Evolutionary conservation across 2,888 invertebrate genomes (phyloP).

Genomic region (Chesias legatella): DNA sequence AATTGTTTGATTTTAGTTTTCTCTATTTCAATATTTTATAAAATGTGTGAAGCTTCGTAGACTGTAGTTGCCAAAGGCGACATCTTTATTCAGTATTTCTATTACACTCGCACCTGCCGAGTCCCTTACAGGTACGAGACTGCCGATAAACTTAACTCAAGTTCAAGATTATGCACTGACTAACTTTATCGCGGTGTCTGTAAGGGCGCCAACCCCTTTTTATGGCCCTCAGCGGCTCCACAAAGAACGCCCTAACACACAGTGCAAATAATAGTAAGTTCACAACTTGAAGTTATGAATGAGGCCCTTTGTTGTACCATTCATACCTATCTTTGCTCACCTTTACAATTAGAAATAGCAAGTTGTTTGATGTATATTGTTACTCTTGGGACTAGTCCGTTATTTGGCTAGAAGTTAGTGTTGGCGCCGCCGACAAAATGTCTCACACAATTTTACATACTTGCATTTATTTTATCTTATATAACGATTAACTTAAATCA

Average conservation of each 20-base stretch:
- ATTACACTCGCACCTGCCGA: not conserved
- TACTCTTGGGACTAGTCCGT: not conserved
- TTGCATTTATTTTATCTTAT: too few relatives aligned
- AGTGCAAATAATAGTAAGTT: too few relatives aligned
- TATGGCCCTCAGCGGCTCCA: slow-evolving; percentile 20
- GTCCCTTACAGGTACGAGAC: too few relatives aligned
- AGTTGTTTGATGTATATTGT: slow-evolving; percentile 1
- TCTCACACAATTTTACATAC: too few relatives aligned
- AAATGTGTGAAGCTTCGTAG: too few relatives aligned
- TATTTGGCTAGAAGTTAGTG: not conserved
- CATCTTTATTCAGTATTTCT: too few relatives aligned
- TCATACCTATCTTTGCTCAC: slow-evolving; percentile 27
- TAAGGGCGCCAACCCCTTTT: slow-evolving; percentile 37
- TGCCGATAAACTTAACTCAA: too few relatives aligned
- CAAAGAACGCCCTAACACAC: slow-evolving; percentile 32
- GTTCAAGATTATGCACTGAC: slow-evolving; percentile 2
- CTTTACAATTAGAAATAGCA: not conserved
- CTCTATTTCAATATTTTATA: too few relatives aligned
- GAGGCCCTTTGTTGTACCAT: slow-evolving; percentile 30
- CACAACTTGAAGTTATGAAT: slow-evolving; percentile 33
- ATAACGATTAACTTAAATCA: too few relatives aligned
- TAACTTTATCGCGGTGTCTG: slow-evolving; percentile 19
- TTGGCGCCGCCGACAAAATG: too few relatives aligned
- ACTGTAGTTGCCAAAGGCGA: too few relatives aligned
- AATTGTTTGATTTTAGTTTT: too few relatives aligned